Base-by-base conservation (phyloP, 2,797 vertebrate genomes). In the Prunella strophiata region DNA sequence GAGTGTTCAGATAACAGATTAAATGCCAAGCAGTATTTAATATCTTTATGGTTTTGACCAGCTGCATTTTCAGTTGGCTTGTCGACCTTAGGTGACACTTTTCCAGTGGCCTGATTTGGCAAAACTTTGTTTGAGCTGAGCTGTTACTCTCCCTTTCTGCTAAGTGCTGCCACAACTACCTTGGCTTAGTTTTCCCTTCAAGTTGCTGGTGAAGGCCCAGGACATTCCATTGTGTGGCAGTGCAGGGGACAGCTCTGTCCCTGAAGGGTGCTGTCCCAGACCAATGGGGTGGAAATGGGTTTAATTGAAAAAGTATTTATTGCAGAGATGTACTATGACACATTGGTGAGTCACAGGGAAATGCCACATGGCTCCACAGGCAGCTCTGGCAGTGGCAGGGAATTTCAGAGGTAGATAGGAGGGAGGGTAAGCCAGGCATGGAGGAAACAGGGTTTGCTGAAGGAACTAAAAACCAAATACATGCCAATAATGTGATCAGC, bases 311-410 rank as follows among this genome's bases (percentile, higher is more conserved):
- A 92, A 90, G 16, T 55, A 20, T 19, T 86, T 80, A 40, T 81
- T 8, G 2, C 58, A 38, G 77, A 57, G 47, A 45, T 66, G 52
- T 72, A 9, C 65, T 71, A 1, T 94, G 87, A 93, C 85, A 84
- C 66, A 29, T 70, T 7, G 19, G 18, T 92, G 92, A 92, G 82
- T 96, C 93, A 94, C 55, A 72, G 36, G 73, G 36, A 89, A 92
- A n/a, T 57, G 66, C 82, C 43, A 57, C 51, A 23, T 78, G 48
- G 62, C 68, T 76, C 29, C 50, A 29, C 62, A 67, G 50, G 65
- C 62, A 21, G 30, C 59, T 70, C 47, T 91, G 88, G 57, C 74
- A 47, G 38, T 32, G 17, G 38, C 55, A 89, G 36, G 13, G 71
- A 40, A 38, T 74, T 89, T 54, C 55, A 22, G 65, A 87, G 57